Evolutionary conservation across 1,140 invertebrate genomes (phyloP).

Genomic region (Drosophila parvula): DNA sequence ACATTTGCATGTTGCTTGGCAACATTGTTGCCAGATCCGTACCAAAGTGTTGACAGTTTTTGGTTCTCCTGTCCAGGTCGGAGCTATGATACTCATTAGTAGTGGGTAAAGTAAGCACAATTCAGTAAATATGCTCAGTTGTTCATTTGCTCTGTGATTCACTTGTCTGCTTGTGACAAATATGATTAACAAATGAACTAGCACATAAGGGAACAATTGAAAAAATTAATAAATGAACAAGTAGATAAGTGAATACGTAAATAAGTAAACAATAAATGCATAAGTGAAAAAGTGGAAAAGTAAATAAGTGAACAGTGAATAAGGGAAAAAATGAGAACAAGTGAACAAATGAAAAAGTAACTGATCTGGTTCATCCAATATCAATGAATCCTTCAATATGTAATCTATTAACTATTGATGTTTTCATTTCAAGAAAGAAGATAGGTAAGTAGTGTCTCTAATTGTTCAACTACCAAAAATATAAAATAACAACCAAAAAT

Average conservation of each 20-base stretch:
- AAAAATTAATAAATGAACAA: too few relatives aligned
- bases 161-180: neutral
- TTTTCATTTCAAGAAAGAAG: neutral
- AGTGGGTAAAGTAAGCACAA: neutral
- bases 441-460: neutral
- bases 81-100: neutral
- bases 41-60: constrained; percentile 54
- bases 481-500: too few relatives aligned
- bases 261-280: too few relatives aligned
- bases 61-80: constrained; percentile 1
- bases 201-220: too few relatives aligned
- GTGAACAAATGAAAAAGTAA: too few relatives aligned
- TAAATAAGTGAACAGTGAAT: too few relatives aligned
- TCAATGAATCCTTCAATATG: too few relatives aligned
- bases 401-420: neutral
- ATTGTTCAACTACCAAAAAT: neutral
- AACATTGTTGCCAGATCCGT: constrained; percentile 61
- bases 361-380: too few relatives aligned
- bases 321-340: too few relatives aligned
- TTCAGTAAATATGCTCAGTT: too few relatives aligned
- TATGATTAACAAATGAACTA: neutral
- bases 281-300: too few relatives aligned
- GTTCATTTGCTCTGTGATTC: neutral
- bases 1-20: constrained; percentile 63
- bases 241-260: too few relatives aligned